phyloP scores from a whole-genome alignment of 2,888 invertebrate genomes.

The Nasonovia ribisnigri region DNA sequence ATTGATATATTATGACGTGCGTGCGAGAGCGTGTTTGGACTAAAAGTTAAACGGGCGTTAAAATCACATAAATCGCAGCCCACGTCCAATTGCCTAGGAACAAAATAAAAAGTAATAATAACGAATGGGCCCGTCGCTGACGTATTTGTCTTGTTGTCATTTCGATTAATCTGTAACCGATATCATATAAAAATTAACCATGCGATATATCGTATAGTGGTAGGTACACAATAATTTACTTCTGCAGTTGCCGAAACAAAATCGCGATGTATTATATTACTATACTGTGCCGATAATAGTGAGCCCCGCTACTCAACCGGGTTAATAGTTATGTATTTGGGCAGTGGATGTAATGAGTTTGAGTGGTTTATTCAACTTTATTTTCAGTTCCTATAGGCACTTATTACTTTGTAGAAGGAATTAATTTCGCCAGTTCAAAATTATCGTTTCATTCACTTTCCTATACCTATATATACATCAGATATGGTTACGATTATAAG shows the following conservation, averaged over 20 bases:
- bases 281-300: no score
- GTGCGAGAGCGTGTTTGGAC: not conserved
- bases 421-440: no score
- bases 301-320: no score
- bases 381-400: no score
- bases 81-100: not conserved
- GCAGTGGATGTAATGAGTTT: no score
- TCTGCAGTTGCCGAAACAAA: not conserved
- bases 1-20: not conserved
- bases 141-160: not conserved
- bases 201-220: not conserved
- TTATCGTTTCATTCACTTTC: no score
- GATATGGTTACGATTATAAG: not conserved
- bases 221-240: not conserved
- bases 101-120: slow-evolving; percentile 18
- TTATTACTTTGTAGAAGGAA: no score
- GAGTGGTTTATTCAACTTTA: no score
- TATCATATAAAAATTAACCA: not conserved
- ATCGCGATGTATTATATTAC: not conserved
- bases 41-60: slow-evolving; percentile 22
- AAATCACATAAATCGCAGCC: slow-evolving; percentile 22
- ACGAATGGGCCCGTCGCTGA: not conserved
- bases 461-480: no score
- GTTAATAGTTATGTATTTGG: no score
- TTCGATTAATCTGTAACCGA: not conserved